phyloP scores from a whole-genome alignment of 2,797 vertebrate species.

The Sebastes jordani region DNA sequence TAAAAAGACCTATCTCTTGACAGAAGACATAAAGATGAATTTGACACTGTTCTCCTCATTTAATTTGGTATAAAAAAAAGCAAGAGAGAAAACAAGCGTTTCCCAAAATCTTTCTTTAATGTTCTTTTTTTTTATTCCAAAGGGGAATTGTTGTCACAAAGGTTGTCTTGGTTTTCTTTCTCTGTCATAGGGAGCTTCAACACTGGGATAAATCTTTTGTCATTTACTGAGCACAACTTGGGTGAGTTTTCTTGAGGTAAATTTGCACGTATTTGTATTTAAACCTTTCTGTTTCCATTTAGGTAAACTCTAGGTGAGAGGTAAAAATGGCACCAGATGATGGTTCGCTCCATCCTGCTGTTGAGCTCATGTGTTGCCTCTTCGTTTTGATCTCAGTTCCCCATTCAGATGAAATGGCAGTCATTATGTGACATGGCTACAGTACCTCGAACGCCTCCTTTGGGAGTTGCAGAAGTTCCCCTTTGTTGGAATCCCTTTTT shows the following conservation, averaged over 20 bases:
- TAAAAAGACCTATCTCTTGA: background rate
- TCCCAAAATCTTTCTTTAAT: background rate
- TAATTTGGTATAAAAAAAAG: background rate
- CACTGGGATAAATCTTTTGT: conserved; percentile 68
- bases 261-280: conserved; percentile 23
- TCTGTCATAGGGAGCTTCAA: conserved; percentile 70
- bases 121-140: background rate
- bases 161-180: conserved; percentile 12
- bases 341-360: conserved; percentile 56
- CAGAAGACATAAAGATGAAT: background rate
- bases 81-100: background rate
- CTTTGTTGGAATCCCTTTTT: conserved; percentile 81
- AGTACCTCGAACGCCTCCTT: conserved; percentile 74
- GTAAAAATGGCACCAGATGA: conserved; percentile 64
- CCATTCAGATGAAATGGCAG: conserved; percentile 72
- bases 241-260: conserved; percentile 63
- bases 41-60: background rate
- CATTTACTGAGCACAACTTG: conserved; percentile 78
- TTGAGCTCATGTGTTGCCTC: conserved; percentile 64
- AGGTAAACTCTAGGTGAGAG: conserved; percentile 30
- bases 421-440: conserved; percentile 79
- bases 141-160: background rate
- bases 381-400: conserved; percentile 67
- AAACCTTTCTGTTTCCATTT: conserved; percentile 26
- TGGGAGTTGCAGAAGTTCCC: conserved; percentile 74